A percentile compares a stretch with the other conserved stretches of the same genome.
These are phyloP conservation scores for Cardiocondyla obscurior DNA, from an alignment of 1,140 invertebrate species.

Conservation along the genomic window DNA sequence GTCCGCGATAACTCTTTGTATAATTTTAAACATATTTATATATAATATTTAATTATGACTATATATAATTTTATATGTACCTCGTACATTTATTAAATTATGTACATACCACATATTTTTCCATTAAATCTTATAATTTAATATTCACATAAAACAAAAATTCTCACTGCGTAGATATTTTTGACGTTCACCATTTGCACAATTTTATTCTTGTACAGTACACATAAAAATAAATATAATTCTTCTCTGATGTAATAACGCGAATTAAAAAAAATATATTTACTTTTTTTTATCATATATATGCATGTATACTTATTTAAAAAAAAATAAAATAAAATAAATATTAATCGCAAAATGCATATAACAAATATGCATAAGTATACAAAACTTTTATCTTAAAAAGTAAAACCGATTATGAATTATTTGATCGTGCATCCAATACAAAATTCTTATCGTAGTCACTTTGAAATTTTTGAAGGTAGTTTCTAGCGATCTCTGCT, in stretches of 20 bases:
- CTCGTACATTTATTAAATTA: background rate
- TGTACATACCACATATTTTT: background rate
- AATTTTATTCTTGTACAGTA: background rate
- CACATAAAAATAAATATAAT: background rate
- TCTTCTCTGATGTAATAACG: background rate
- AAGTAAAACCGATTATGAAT: no score
- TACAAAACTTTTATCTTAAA: background rate
- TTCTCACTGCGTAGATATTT: background rate
- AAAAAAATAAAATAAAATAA: background rate
- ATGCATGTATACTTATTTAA: no score
- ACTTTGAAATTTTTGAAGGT: conserved; percentile 55
- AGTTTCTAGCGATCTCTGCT: conserved; percentile 69
- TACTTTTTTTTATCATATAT: no score
- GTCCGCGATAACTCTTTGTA: background rate
- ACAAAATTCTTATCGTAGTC: conserved; percentile 26
- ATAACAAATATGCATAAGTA: background rate
- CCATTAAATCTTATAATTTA: background rate
- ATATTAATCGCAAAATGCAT: no score
- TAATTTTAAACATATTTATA: background rate
- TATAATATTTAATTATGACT: background rate
- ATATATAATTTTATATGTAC: background rate
- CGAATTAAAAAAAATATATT: no score
- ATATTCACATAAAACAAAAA: conserved; percentile 11
- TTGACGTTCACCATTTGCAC: background rate
- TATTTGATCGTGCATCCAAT: conserved; percentile 24